phyloP scores from a whole-genome alignment of 2,113 vertebrate species.

The Strix aluco region DNA sequence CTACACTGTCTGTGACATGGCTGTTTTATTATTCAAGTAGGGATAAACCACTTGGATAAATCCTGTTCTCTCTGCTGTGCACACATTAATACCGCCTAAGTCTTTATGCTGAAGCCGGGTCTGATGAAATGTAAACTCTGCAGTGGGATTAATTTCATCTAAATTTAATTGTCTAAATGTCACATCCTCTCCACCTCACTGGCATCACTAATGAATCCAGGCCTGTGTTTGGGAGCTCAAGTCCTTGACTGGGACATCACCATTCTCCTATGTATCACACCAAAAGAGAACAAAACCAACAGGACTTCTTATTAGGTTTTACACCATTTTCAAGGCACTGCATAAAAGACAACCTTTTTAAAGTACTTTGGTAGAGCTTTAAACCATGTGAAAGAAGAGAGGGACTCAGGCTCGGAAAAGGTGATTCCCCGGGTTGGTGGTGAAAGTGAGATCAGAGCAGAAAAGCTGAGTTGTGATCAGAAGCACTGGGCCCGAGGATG shows the following conservation, averaged over 20 bases:
- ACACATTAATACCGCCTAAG: background rate
- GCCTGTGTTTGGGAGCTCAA: background rate
- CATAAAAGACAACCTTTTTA: background rate
- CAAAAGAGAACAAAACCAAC: background rate
- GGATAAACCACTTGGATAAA: background rate
- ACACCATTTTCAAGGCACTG: background rate
- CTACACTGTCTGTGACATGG: background rate
- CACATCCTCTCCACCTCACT: background rate
- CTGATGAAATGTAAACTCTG: background rate
- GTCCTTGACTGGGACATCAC: background rate
- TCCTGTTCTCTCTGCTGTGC: background rate
- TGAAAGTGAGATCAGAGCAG: background rate
- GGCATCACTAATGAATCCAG: background rate
- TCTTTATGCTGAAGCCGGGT: background rate
- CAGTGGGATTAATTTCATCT: background rate
- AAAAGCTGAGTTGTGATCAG: rapidly evolving
- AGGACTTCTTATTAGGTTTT: background rate
- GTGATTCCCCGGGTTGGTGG: background rate
- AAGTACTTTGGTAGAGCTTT: background rate
- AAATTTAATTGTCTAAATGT: background rate
- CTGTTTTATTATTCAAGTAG: background rate
- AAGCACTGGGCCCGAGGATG: background rate
- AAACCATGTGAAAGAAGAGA: background rate
- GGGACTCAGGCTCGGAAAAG: background rate
- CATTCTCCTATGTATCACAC: background rate